phyloP scores from a whole-genome alignment of 2,888 invertebrate species.

The Lochmaea crataegi region DNA sequence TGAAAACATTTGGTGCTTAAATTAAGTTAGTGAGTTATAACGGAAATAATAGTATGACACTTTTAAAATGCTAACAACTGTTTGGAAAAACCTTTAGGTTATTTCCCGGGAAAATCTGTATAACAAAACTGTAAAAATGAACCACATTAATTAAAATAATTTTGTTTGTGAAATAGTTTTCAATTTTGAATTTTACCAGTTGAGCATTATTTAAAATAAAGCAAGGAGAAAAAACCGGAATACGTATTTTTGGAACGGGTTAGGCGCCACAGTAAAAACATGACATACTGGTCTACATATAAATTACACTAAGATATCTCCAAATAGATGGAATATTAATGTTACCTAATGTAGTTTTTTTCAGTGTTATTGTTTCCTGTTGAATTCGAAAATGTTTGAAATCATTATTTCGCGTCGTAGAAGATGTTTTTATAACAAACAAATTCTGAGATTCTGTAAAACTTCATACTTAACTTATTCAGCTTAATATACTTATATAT shows the following conservation, averaged over 20 bases:
- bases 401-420: too few relatives aligned
- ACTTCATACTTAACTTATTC: too few relatives aligned
- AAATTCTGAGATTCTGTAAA: too few relatives aligned
- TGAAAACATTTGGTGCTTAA: too few relatives aligned
- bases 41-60: too few relatives aligned
- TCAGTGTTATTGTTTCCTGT: neutral
- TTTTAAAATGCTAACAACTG: too few relatives aligned
- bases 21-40: too few relatives aligned
- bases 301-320: constrained; percentile 7
- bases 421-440: too few relatives aligned
- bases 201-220: neutral
- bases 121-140: neutral
- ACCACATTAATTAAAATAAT: neutral
- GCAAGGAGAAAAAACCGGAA: constrained; percentile 6
- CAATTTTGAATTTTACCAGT: neutral
- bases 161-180: neutral
- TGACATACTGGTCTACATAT: constrained; percentile 13
- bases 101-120: neutral
- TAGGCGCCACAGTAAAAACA: constrained; percentile 12
- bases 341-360: neutral
- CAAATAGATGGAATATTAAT: neutral
- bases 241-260: constrained; percentile 10
- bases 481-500: too few relatives aligned
- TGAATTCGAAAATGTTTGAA: neutral
- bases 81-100: too few relatives aligned